Evolutionary conservation across 1,140 invertebrate species (phyloP).

Genomic region (Pomacea maculata): DNA sequence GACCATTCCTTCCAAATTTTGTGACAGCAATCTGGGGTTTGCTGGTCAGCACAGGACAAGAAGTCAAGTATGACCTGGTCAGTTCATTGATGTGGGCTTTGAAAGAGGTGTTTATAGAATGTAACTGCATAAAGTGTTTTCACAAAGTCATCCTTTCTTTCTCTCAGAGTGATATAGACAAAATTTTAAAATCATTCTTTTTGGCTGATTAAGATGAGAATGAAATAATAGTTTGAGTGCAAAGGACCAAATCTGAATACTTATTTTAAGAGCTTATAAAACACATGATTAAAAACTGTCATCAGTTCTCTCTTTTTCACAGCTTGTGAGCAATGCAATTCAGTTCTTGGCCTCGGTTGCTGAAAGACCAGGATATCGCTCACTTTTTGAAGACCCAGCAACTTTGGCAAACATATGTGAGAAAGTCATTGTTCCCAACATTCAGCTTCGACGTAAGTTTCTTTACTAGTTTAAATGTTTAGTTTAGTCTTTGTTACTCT

Average conservation of each 20-base stretch:
- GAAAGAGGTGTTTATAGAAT: neutral
- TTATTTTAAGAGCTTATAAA: no score
- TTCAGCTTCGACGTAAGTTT: constrained; percentile 87
- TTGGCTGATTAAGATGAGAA: no score
- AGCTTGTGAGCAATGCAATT: constrained; percentile 94
- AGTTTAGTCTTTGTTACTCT: no score
- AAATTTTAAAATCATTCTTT: no score
- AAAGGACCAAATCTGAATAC: no score
- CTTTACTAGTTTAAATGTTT: neutral
- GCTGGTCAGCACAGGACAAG: constrained; percentile 81
- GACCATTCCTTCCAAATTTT: constrained; percentile 85
- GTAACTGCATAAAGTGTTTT: neutral
- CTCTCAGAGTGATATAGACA: no score
- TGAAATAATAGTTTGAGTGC: no score
- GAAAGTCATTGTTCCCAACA: constrained; percentile 97
- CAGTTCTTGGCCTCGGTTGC: constrained; percentile 95
- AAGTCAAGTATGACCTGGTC: constrained; percentile 92
- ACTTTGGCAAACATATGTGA: constrained; percentile 93
- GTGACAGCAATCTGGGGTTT: constrained; percentile 93
- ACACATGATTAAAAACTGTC: no score
- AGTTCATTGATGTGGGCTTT: constrained; percentile 46
- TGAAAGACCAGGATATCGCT: constrained; percentile 85
- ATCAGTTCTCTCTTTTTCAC: constrained; percentile 20
- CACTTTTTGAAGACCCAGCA: constrained; percentile 85
- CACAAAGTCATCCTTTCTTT: no score